phyloP scores from a whole-genome alignment of 1,140 invertebrate genomes.

The Druon quercuslanigerum region DNA sequence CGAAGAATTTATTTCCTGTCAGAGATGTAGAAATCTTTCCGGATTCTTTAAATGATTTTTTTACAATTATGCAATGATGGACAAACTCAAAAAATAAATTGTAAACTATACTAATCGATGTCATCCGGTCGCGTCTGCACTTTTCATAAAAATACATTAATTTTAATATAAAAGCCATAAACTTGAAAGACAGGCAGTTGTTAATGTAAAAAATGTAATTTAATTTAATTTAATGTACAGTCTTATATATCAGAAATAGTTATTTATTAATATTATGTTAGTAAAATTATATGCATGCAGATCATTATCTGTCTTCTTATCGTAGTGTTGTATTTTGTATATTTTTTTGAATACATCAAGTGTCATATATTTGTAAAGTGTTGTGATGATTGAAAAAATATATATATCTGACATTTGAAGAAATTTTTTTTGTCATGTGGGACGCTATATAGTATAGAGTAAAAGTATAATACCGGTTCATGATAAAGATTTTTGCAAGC shows the following conservation, averaged over 20 bases:
- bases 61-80: neutral
- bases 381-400: too few relatives aligned
- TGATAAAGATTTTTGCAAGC: neutral
- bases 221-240: too few relatives aligned
- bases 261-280: too few relatives aligned
- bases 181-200: too few relatives aligned
- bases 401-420: neutral
- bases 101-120: slow-evolving; percentile 21
- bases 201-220: too few relatives aligned
- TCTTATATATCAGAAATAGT: too few relatives aligned
- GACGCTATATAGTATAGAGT: neutral
- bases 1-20: neutral
- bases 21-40: neutral
- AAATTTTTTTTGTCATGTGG: neutral
- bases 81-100: slow-evolving; percentile 10
- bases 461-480: neutral
- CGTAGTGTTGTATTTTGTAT: too few relatives aligned
- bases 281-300: too few relatives aligned
- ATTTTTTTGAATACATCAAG: too few relatives aligned
- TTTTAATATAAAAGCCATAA: neutral
- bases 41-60: neutral
- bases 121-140: slow-evolving; percentile 21
- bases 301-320: too few relatives aligned
- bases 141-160: slow-evolving; percentile 10
- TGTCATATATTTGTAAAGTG: too few relatives aligned